These are phyloP conservation scores for Myopa tessellatipennis DNA, from an alignment of 2,888 invertebrate genomes.

Conservation along the genomic window DNA sequence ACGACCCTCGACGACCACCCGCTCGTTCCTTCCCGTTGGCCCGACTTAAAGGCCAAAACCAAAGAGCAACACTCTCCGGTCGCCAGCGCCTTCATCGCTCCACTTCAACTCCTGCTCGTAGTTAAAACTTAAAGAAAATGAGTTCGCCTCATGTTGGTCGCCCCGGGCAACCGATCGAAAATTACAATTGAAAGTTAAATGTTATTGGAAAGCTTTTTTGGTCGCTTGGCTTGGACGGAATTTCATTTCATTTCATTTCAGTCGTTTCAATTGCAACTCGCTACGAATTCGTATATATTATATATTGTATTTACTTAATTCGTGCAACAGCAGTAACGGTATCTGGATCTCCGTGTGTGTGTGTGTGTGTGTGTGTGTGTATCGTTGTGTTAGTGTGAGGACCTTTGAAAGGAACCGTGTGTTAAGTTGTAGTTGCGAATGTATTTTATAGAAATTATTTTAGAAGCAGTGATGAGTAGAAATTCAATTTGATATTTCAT, in stretches of 20 bases:
- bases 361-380: constrained; percentile 2
- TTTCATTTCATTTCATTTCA: constrained; percentile 20
- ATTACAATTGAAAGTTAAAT: constrained; percentile 54
- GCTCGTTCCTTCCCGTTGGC: too few relatives aligned
- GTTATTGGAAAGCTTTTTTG: constrained; percentile 37
- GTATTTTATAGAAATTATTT: constrained; percentile 12
- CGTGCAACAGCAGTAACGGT: constrained; percentile 17
- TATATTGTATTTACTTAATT: constrained; percentile 34
- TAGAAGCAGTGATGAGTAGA: background rate
- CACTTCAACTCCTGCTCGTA: background rate
- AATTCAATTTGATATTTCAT: background rate
- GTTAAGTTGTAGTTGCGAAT: background rate
- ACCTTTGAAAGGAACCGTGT: background rate
- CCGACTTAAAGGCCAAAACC: background rate
- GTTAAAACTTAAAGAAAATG: constrained; percentile 43
- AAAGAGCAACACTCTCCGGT: background rate
- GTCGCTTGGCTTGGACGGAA: constrained; percentile 2
- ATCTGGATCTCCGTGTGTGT: background rate
- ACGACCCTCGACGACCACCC: too few relatives aligned
- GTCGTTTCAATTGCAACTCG: constrained; percentile 33
- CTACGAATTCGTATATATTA: constrained; percentile 17
- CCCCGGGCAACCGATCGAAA: constrained; percentile 49
- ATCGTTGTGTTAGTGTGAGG: background rate
- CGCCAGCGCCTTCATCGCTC: background rate
- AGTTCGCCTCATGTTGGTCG: constrained; percentile 24